Evolutionary conservation across 2,888 invertebrate species (phyloP).

Genomic region (Furcula furcula): DNA sequence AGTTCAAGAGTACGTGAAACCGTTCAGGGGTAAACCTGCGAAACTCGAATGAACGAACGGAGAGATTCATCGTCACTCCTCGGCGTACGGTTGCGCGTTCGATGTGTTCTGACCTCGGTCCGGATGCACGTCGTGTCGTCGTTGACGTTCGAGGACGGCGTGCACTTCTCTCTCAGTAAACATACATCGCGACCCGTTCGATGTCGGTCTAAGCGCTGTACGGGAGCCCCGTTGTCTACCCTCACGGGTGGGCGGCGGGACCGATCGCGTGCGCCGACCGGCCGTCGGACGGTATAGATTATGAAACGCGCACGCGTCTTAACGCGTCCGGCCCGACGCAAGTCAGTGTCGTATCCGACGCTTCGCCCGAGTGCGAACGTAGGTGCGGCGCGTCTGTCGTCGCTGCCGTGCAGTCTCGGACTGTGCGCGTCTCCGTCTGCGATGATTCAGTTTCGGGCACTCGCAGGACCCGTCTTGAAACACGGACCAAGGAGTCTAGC

Average conservation of each 20-base stretch:
- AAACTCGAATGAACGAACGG: slow-evolving; percentile 76
- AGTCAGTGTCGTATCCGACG: slow-evolving; percentile 39
- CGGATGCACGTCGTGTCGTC: slow-evolving; percentile 37
- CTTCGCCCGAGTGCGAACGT: slow-evolving; percentile 46
- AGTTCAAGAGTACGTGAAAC: slow-evolving; percentile 77
- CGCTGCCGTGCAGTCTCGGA: slow-evolving; percentile 45
- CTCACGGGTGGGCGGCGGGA: slow-evolving; percentile 1
- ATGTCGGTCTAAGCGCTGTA: slow-evolving; percentile 59
- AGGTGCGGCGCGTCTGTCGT: slow-evolving; percentile 38
- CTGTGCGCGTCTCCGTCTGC: slow-evolving; percentile 51
- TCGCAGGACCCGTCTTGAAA: slow-evolving; percentile 86
- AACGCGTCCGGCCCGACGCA: slow-evolving; percentile 48
- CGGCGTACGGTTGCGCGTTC: slow-evolving; percentile 30
- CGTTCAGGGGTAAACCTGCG: slow-evolving; percentile 81
- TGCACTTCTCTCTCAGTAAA: slow-evolving; percentile 62
- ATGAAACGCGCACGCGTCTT: slow-evolving; percentile 37
- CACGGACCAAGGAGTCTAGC: slow-evolving; percentile 63
- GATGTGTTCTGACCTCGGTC: slow-evolving; percentile 16
- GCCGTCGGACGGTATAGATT: slow-evolving; percentile 26
- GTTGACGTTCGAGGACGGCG: slow-evolving; percentile 41
- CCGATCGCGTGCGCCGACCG: slow-evolving; percentile 11
- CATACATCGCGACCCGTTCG: slow-evolving; percentile 79
- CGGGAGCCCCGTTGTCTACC: slow-evolving; percentile 28
- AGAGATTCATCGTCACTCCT: slow-evolving; percentile 57
- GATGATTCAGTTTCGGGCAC: slow-evolving; percentile 66